Evolutionary conservation across 1,140 invertebrate species (phyloP).

Genomic region (Pseudomyrmex concolor): DNA sequence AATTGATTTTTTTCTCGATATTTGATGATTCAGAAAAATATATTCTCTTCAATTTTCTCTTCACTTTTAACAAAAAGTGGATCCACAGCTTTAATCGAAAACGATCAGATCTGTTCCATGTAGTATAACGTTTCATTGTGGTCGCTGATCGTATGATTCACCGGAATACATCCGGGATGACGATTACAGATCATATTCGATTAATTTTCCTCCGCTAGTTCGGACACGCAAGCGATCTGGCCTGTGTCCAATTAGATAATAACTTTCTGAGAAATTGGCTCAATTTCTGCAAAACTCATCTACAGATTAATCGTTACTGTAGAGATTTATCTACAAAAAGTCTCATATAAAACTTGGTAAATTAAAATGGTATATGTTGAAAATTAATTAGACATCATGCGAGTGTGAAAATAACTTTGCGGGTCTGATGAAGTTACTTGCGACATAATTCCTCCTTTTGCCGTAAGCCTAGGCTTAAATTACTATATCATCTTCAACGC

Average conservation of each 20-base stretch:
- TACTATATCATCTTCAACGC: not conserved
- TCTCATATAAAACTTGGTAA: too few species aligned
- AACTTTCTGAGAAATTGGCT: not conserved
- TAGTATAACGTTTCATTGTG: slow-evolving; percentile 3
- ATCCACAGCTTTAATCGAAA: slow-evolving; percentile 6
- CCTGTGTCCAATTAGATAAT: slow-evolving; percentile 28
- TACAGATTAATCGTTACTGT: not conserved
- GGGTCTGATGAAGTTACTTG: not conserved
- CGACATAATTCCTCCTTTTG: not conserved
- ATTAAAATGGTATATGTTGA: not conserved
- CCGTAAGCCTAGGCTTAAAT: not conserved
- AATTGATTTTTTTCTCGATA: not conserved
- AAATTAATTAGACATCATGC: not conserved
- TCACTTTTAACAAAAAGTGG: too few species aligned
- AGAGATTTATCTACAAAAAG: too few species aligned
- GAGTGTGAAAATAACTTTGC: not conserved
- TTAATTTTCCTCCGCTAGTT: slow-evolving; percentile 19
- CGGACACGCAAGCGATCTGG: slow-evolving; percentile 28
- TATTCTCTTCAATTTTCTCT: not conserved
- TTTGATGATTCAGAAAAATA: not conserved
- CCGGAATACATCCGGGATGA: slow-evolving; percentile 42
- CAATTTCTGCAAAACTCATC: slow-evolving; percentile 1
- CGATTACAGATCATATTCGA: slow-evolving; percentile 44
- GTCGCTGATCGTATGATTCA: slow-evolving; percentile 32
- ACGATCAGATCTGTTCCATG: slow-evolving; percentile 5